Evolutionary conservation across 1,140 invertebrate species (phyloP).

Genomic region (Trichonephila clavata): DNA sequence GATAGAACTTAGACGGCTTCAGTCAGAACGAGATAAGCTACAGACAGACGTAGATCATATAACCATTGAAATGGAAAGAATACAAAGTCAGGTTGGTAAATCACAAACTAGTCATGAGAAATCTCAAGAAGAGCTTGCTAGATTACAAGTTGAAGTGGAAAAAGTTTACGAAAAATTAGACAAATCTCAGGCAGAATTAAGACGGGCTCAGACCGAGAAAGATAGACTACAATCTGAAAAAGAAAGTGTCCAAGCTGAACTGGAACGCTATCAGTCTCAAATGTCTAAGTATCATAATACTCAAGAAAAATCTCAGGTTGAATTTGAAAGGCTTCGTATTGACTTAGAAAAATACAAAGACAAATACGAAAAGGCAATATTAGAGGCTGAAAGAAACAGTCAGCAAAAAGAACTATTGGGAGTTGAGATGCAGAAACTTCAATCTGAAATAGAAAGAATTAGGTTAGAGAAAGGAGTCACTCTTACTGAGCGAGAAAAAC

Average conservation of each 20-base stretch:
- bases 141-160: constrained; percentile 92
- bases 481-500: constrained; percentile 79
- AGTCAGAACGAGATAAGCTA: constrained; percentile 92
- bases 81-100: constrained; percentile 90
- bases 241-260: constrained; percentile 88
- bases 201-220: constrained; percentile 89
- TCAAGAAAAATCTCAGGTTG: constrained; percentile 90
- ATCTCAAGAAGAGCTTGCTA: constrained; percentile 91
- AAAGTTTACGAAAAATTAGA: constrained; percentile 95
- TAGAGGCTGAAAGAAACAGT: constrained; percentile 88
- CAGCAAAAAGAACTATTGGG: constrained; percentile 82
- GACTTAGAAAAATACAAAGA: constrained; percentile 93
- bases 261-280: constrained; percentile 89
- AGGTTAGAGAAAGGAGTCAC: constrained; percentile 74
- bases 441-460: constrained; percentile 75
- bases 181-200: constrained; percentile 89
- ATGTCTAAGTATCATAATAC: constrained; percentile 87
- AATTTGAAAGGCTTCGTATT: constrained; percentile 90
- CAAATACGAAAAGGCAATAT: constrained; percentile 89
- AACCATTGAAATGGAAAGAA: constrained; percentile 86
- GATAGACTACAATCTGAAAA: constrained; percentile 87
- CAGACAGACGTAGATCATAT: constrained; percentile 90
- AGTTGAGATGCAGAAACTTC: constrained; percentile 68
- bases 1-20: constrained; percentile 89
- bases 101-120: constrained; percentile 91